Evolutionary conservation across 1,140 invertebrate species (phyloP).

Genomic region (Hirudo medicinalis): DNA sequence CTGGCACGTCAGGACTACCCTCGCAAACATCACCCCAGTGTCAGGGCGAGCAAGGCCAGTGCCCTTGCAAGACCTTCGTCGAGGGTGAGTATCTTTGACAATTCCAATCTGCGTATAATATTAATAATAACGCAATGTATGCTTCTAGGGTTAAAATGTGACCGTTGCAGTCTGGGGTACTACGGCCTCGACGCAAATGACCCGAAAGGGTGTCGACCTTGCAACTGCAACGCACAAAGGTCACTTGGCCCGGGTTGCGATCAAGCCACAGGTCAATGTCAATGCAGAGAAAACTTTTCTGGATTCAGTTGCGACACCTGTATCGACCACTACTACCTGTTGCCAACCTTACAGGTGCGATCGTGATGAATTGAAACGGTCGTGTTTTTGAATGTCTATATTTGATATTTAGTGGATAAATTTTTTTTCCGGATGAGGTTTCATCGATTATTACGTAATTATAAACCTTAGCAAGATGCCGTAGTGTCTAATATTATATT

Average conservation of each 20-base stretch:
- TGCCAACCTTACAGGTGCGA: not conserved
- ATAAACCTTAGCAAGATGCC: no score
- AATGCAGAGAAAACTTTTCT: conserved; percentile 38
- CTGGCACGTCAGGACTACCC: conserved; percentile 22
- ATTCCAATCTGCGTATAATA: not conserved
- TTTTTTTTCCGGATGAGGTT: no score
- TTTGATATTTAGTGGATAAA: no score
- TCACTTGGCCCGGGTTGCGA: conserved; percentile 35
- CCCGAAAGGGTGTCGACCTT: conserved; percentile 39
- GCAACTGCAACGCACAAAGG: conserved; percentile 36
- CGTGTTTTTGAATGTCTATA: no score
- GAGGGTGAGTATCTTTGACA: conserved; percentile 41
- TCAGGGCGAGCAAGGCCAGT: conserved; percentile 34
- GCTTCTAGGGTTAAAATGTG: conserved; percentile 48
- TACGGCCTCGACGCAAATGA: conserved; percentile 52
- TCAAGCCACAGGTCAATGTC: conserved; percentile 33
- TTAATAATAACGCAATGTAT: not conserved
- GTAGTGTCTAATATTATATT: no score
- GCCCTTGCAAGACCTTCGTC: conserved; percentile 46
- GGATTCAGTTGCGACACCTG: conserved; percentile 77
- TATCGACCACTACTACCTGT: conserved; percentile 37
- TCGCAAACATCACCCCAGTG: conserved; percentile 17
- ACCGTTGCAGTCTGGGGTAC: conserved; percentile 71
- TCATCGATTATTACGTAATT: no score
- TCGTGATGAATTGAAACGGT: not conserved